phyloP scores from a whole-genome alignment of 2,113 vertebrate species.

The Halichoerus grypus region DNA sequence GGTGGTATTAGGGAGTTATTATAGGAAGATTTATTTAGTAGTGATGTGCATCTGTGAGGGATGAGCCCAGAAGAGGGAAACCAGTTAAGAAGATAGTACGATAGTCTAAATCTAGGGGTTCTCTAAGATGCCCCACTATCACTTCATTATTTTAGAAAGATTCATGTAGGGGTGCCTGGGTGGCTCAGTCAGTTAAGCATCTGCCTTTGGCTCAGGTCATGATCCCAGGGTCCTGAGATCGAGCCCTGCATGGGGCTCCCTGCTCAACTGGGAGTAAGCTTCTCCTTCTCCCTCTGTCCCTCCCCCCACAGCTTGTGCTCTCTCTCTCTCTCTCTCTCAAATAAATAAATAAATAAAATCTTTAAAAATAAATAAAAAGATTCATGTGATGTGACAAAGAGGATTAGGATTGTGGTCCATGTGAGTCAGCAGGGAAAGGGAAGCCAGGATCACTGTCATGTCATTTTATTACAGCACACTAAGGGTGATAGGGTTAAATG shows the following conservation, averaged over 20 bases:
- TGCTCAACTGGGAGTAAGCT: too few species aligned
- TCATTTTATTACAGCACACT: background rate
- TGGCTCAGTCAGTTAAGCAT: too few species aligned
- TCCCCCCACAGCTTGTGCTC: too few species aligned
- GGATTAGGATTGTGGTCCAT: background rate
- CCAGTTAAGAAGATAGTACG: background rate
- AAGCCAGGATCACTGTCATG: background rate
- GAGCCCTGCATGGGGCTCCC: too few species aligned
- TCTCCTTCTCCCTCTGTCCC: too few species aligned
- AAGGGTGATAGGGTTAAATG: background rate
- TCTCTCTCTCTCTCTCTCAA: too few species aligned
- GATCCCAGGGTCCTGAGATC: too few species aligned
- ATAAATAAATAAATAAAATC: too few species aligned
- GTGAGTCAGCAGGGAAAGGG: background rate
- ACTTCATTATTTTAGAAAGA: background rate
- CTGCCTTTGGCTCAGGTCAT: too few species aligned
- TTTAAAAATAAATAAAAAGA: background rate
- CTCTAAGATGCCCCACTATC: background rate
- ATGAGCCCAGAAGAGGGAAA: background rate
- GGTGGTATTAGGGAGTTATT: background rate
- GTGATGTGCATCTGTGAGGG: background rate
- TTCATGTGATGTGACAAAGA: background rate
- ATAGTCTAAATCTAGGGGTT: background rate
- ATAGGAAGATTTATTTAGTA: background rate
- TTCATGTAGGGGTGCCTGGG: too few species aligned